Evolutionary conservation across 2,113 vertebrate species (phyloP), one percentile per base, ranked within the genome.

Genomic region (Ictalurus punctatus): DNA sequence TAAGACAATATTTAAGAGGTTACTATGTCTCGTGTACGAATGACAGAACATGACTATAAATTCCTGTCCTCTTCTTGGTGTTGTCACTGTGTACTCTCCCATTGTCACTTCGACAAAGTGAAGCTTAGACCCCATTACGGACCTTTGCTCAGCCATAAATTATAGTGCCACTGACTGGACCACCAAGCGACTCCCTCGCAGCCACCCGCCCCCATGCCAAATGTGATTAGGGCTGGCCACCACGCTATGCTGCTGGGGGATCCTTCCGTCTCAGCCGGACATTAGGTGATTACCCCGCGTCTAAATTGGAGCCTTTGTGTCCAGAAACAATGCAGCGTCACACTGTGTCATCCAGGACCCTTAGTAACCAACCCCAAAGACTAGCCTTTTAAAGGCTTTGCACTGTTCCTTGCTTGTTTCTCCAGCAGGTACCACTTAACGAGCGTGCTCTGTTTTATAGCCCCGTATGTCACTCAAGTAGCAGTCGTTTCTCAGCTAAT

Each of bases 301-400:
- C 92, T 93, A 94, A 95, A 95, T 93, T 90, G 94, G 93, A 86
- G 83, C 85, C 92, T 94, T 95, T 96, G 90, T 95, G 92, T 95
- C 90, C 83, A 54, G 44, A 93, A 90, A 96, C 95, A 96, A 95
- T 94, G 91, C 89, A 48, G 91, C 69, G 87, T 93, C 94, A 92
- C 90, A 90, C 93, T 94, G 93, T 94, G 94, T 94, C 94, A 92
- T 89, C 91, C 88, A 63, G 91, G 61, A 90, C 93, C 91, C 92
- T 93, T 89, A 88, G 94, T 93, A 94, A 95, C 94, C 93, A 92
- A 90, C 90, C 94, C 88, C 92, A 91, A 91, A 76, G 89, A 93
- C 93, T 92, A 94, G 92, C 89, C 92, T 91, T 92, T 93, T 92
- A 85, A 90, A 86, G 83, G 81, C 12, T 73, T 90, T 86, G 85